These are phyloP conservation scores for Thamnophis sirtalis DNA, from an alignment of 2,113 vertebrate species.

Conservation along the genomic window DNA sequence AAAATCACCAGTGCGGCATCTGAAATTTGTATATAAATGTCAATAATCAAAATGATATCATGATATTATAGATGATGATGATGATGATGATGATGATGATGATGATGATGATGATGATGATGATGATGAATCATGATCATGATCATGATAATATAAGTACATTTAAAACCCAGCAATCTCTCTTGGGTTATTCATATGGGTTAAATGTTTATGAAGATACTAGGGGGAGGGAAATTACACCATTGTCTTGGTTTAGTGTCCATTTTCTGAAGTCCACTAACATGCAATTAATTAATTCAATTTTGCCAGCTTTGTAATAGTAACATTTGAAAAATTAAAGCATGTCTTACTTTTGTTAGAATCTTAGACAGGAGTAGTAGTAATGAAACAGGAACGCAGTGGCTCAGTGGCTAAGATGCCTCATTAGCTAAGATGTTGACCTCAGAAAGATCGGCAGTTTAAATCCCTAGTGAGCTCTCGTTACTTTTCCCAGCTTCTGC, in stretches of 20 bases:
- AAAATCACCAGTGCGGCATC: neutral
- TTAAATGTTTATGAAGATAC: neutral
- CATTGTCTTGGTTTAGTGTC: neutral
- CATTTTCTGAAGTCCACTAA: neutral
- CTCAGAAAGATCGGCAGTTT: too few species aligned
- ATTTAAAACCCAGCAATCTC: neutral
- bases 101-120: too few species aligned
- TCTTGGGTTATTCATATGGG: neutral
- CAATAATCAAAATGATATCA: neutral
- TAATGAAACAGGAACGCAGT: neutral
- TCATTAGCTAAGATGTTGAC: too few species aligned
- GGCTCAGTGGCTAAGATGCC: too few species aligned
- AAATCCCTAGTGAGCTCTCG: too few species aligned
- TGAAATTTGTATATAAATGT: neutral
- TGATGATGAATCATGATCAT: too few species aligned
- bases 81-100: too few species aligned
- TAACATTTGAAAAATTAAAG: neutral
- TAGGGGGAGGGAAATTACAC: neutral
- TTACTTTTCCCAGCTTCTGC: too few species aligned
- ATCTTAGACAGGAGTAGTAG: neutral
- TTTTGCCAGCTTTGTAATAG: neutral
- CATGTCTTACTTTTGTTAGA: neutral
- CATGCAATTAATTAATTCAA: neutral
- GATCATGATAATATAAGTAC: neutral
- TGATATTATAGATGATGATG: neutral